Base-by-base conservation (phyloP, 2,888 invertebrate genomes). In the Calameuta idolon region DNA sequence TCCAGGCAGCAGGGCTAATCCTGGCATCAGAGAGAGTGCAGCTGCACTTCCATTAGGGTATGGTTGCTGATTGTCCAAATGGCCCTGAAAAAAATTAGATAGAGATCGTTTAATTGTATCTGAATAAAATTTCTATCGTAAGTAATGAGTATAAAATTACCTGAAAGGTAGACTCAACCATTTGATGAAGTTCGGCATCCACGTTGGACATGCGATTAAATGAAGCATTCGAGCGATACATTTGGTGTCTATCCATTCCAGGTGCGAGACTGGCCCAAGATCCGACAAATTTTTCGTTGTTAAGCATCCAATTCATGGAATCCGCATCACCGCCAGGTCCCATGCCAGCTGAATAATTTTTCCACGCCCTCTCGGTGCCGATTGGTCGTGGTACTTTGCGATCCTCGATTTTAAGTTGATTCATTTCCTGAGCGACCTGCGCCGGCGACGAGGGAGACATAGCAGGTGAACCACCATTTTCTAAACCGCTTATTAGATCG, bases 331-430 rank as follows among this genome's bases (percentile, higher is more conserved):
- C 89, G 3, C 88, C 89, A 0, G 90, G 88, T 23, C 89, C 90
- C 79, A 89, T 87, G 1, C 87, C 86, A 12, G 87, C 80, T 9
- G 86, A 85, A 79, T 91, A 91, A 86, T 92, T 94, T 90, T 95
- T 95, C 94, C 95, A 94, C 69, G 95, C 95, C 86, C 97, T 94
- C 92, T 97, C 97, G 0, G 96, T 97, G 83, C 97, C 97, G 90
- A 97, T 97, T 76, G 97, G 97, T 5, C 95, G 93, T 74, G 95
- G 95, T 74, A 93, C 92, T 91, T 95, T 94, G 37, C 93, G 90
- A 80, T 93, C 93, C 81, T 93, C 93, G 73, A 92, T 85, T 74
- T 89, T 91, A 81, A 88, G 85, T 77, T 88, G 92, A 82, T 81
- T 90, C 85, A 91, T 88, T 23, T 91, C 91, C 73, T 90, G 90